Base-by-base conservation (phyloP, 2,888 invertebrate genomes). In the Dermolepida albohirtum region DNA sequence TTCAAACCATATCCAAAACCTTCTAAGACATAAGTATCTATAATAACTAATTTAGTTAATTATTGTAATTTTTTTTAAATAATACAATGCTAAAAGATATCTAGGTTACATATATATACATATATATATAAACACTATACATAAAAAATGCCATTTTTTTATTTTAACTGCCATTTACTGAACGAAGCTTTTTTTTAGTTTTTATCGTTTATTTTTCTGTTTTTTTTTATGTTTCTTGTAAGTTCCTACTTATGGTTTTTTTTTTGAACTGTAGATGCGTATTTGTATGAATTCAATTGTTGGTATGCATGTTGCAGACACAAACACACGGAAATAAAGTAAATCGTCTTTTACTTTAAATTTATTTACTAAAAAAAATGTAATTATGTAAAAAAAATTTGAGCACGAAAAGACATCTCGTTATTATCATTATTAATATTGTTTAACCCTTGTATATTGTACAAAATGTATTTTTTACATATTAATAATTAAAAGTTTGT, bases 111-210 rank as follows among this genome's bases (percentile, higher is more conserved):
- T 51, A 65, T 65, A 47, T 65, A 63, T 40, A 43, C n/a, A n/a
- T n/a, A n/a, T n/a, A n/a, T n/a, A n/a, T n/a, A n/a, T n/a, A n/a
- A n/a, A n/a, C n/a, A 52, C 16, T 64, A 41, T 64, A 44, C 27
- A 52, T 47, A 65, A 66, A 64, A 71, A 66, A 71, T 74, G 73
- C 74, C 73, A 74, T 74, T 73, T 70, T 65, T 68, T 68, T 71
- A 66, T 68, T 73, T 74, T 64, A 73, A 74, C 74, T 74, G 74
- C 74, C 74, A 74, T 75, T 73, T 72, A 64, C 69, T 27, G 34
- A 62, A 12, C 43, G 10, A 57, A 44, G 41, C 17, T 70, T 67
- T 67, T 67, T 16, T 59, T 70, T 66, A 63, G 63, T 68, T 64
- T 52, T 64, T 52, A 29, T 43, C 29, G 40, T 10, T 17, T n/a